Evolutionary conservation across 2,888 invertebrate species (phyloP), one percentile per base, ranked within the genome.

Genomic region (Agonopterix heracliana): DNA sequence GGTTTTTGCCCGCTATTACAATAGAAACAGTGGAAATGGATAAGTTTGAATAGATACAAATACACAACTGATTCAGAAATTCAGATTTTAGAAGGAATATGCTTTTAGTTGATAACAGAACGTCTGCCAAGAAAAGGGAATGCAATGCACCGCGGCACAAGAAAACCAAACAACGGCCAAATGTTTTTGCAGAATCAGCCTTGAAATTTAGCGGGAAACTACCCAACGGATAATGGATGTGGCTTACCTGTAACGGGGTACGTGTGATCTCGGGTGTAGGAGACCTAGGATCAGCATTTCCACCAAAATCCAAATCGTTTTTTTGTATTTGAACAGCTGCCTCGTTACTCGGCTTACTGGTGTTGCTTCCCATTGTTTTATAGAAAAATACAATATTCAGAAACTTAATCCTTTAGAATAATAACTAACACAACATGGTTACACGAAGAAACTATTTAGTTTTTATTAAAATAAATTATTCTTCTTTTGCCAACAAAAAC

Each of bases 201-300:
- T 26, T 5, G 26, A 26, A 26, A 26, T 26, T 26, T 26, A 26
- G 26, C 26, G 26, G 26, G 5, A 26, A 26, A 3, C 26, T 26
- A 26, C 5, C 26, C 7, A 26, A 26, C 26, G 7, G 26, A 26
- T 26, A 26, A 26, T 26, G 26, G 26, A 3, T 26, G 26, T 7
- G 26, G 7, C 64, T 68, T 81, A 91, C 91, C 79, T 91, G 88
- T 58, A 92, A 74, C 41, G 91, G 91, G 45, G 91, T 92, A 52
- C 92, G 75, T 51, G 81, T 70, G 58, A 92, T 90, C 68, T 90
- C 89, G 47, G 86, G 82, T 67, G 90, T 91, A 34, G 91, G 91
- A 49, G 91, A 92, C 64, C 91, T 81, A 48, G 91, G 91, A 78
- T 92, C 92, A 51, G 75, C 57, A 63, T 71, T 79, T 56, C 56